Evolutionary conservation across 2,797 vertebrate genomes (phyloP), one percentile per base, ranked within the genome.

Genomic region (Nyctalus aviator): DNA sequence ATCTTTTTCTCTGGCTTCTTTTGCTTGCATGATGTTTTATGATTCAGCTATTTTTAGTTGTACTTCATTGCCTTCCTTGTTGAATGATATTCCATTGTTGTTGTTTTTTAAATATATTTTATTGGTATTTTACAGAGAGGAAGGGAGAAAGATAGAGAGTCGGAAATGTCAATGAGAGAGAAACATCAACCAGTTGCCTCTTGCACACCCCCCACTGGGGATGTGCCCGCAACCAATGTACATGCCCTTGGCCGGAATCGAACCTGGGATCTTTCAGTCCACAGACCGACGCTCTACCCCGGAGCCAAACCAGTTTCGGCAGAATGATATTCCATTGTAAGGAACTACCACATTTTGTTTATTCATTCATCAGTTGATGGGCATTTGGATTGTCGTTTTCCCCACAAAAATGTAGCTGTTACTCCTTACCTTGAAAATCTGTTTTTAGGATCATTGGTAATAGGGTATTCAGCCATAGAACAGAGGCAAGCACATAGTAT

Each of bases 311-410:
- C n/a, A n/a, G n/a, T n/a, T n/a, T n/a, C n/a, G n/a, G n/a, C n/a
- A n/a, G 13, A 20, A 0, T 2, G 4, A 44, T 2, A 3, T 27
- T 37, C 50, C 20, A 0, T 7, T 44, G 10, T 44, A 3, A 27
- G 20, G 3, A 8, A 2, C 0, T 11, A 1, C n/a, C 3, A 2
- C 0, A 0, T 73, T 27, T 79, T 59, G 5, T 30, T 17, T 41
- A 30, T 41, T 71, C 4, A 0, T 3, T 44, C 14, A 4, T 53
- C 12, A 6, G 13, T 0, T 32, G 13, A 25, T 2, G 27, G 55
- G 37, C 20, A 3, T 59, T 50, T 55, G 7, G 41, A 12, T 41
- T 27, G 12, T 25, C 57, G 2, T 0, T 72, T 59, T 30, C 1
- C 41, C 35, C 2, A 30, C 37, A 53, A 6, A 85, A 66, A 32